Percentiles rank a stretch among this genome's conserved stretches.
Conservation (phyloP, 2,797 vertebrate genomes). For the Ciconia nigra region DNA sequence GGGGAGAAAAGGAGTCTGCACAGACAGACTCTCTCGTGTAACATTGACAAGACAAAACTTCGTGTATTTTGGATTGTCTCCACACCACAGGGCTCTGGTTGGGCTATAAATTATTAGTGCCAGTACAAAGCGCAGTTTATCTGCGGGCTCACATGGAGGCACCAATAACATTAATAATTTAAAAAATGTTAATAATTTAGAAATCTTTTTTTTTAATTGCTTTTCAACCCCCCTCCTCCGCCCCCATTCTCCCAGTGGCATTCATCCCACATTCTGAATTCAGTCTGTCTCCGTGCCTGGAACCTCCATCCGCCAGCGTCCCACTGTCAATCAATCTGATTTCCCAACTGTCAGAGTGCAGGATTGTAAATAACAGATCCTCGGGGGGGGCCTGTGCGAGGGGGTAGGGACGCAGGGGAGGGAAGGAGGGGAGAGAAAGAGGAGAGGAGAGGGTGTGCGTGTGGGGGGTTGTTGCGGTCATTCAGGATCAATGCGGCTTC, state of each 20-base stretch:
- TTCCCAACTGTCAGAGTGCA: slow-evolving; percentile 81
- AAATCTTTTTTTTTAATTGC: slow-evolving; percentile 75
- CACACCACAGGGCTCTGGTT: slow-evolving; percentile 6
- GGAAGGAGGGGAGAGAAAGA: neutral
- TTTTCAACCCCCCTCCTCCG: slow-evolving; percentile 19
- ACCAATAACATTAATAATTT: slow-evolving; percentile 75
- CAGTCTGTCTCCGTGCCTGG: slow-evolving; percentile 46
- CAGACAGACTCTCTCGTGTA: neutral
- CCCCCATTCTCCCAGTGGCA: neutral
- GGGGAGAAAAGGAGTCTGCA: neutral
- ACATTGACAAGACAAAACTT: neutral
- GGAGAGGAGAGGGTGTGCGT: slow-evolving; percentile 21
- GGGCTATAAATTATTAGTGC: slow-evolving; percentile 50
- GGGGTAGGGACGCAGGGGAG: neutral
- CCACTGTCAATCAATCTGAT: slow-evolving; percentile 74
- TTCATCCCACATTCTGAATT: slow-evolving; percentile 67
- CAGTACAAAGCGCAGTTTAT: slow-evolving; percentile 61
- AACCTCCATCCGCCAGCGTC: slow-evolving; percentile 52
- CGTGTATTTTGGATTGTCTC: slow-evolving; percentile 31
- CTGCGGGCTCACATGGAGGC: slow-evolving; percentile 64
- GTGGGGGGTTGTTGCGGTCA: slow-evolving; percentile 61
- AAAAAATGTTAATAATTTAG: slow-evolving; percentile 78
- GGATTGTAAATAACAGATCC: slow-evolving; percentile 81
- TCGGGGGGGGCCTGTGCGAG: slow-evolving; percentile 4
- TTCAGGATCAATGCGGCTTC: slow-evolving; percentile 60